phyloP scores from a whole-genome alignment of 2,888 invertebrate species.

The Eristalis tenax region DNA sequence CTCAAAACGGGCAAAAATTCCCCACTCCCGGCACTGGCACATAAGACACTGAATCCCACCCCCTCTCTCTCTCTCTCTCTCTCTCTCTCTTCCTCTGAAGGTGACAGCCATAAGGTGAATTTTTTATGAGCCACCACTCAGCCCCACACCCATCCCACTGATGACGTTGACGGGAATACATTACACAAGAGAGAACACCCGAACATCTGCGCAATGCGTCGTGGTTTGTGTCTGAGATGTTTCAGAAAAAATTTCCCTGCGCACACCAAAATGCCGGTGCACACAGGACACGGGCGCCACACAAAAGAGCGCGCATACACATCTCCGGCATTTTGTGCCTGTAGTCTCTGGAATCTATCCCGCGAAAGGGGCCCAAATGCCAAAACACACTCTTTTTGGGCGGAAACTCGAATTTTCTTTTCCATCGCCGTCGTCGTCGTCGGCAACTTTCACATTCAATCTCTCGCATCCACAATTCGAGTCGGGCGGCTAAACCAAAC shows the following conservation, averaged over 20 bases:
- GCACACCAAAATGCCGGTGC: constrained; percentile 57
- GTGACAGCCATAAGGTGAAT: constrained; percentile 52
- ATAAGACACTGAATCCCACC: neutral
- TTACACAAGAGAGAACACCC: neutral
- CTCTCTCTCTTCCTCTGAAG: constrained; percentile 4
- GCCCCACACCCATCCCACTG: neutral
- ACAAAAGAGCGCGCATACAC: constrained; percentile 43
- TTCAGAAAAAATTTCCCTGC: constrained; percentile 37
- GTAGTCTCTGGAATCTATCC: constrained; percentile 35
- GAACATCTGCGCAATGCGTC: neutral
- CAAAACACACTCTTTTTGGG: constrained; percentile 70
- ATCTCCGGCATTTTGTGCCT: neutral
- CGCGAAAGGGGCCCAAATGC: constrained; percentile 54
- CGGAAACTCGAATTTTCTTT: constrained; percentile 69
- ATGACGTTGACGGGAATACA: constrained; percentile 18
- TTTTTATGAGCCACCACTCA: constrained; percentile 34
- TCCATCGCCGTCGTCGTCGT: neutral
- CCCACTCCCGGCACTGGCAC: neutral
- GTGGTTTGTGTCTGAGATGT: constrained; percentile 28
- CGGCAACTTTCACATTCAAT: constrained; percentile 35
- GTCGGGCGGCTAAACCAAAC: constrained; percentile 66
- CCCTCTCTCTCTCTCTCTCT: neutral
- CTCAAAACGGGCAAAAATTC: constrained; percentile 3
- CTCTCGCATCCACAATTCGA: constrained; percentile 62
- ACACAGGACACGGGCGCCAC: neutral